Percentiles rank a stretch among this genome's conserved stretches.
Evolutionary conservation across 2,113 vertebrate species (phyloP).

Genomic region (Neotragus pygmaeus): DNA sequence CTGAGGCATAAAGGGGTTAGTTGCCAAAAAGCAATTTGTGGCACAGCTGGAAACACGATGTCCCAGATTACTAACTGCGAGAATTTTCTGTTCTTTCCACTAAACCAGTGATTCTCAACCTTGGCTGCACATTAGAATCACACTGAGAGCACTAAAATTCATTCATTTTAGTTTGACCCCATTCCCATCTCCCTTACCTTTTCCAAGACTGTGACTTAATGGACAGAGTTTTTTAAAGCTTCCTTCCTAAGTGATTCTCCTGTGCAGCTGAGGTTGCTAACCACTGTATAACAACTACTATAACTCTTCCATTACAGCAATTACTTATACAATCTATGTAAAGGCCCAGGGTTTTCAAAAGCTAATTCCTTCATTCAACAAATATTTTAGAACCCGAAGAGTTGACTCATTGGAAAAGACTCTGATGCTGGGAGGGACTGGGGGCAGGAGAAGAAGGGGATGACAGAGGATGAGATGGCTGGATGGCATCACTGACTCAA

Average conservation of each 20-base stretch:
- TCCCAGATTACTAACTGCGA: background rate
- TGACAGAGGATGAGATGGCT: too few species aligned
- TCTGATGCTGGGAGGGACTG: too few species aligned
- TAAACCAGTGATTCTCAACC: conserved; percentile 28
- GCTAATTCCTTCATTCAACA: conserved; percentile 18
- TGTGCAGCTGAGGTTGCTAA: conserved; percentile 10
- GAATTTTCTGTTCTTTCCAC: conserved; percentile 35
- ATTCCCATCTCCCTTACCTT: background rate
- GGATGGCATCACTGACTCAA: too few species aligned
- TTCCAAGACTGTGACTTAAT: conserved; percentile 15
- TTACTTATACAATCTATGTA: conserved; percentile 29
- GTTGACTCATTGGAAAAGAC: too few species aligned
- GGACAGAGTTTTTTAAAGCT: conserved; percentile 11
- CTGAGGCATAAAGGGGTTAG: background rate
- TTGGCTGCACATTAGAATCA: conserved; percentile 4
- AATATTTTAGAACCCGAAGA: conserved; percentile 25
- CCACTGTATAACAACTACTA: background rate
- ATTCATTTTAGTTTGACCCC: background rate
- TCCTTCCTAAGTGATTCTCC: background rate
- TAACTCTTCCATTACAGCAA: background rate
- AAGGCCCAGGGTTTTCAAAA: conserved; percentile 7
- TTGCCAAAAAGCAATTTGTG: background rate
- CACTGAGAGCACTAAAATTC: background rate
- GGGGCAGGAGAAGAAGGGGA: too few species aligned
- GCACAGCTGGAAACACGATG: background rate